Evolutionary conservation across 2,797 vertebrate species (phyloP), one percentile per base, ranked within the genome.

Genomic region (Eulemur albifrons): DNA sequence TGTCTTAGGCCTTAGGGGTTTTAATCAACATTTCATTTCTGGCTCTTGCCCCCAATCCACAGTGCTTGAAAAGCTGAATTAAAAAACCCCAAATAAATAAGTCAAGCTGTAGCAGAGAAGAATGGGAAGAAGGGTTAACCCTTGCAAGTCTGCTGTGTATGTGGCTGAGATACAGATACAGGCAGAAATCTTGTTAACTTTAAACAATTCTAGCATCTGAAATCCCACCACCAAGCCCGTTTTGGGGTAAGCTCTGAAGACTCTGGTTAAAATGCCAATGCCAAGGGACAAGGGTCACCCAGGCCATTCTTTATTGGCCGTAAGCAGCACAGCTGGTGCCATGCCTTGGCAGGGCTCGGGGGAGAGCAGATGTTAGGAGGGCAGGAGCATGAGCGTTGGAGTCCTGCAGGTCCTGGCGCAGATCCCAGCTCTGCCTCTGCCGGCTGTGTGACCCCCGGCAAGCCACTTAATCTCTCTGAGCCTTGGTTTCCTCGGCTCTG

Each of bases 341-440:
- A 27, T 50, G 75, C 32, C 18, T 72, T 50, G 40, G 83, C 75
- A 84, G 83, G 43, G n/a, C 52, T 35, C 7, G 2, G 18, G 92
- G 32, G 70, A 70, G n/a, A 96, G 91, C 88, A 96, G 96, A 59
- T 80, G 61, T 48, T 90, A 32, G 30, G 45, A 32, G 59, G 81
- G 48, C n/a, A 2, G 30, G 52, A 89, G 40, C 15, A 5, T 30
- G 77, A 90, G 67, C 32, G 75, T 67, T 48, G 23, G 70, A 57
- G 85, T 77, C 45, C 73, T 90, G 45, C 43, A 57, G 89, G 23
- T 76, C 61, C 90, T 92, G 89, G 76, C 93, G 80, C 21, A 65
- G 86, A 75, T 77, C 45, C 82, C 69, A 83, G 61, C 50, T 82
- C 77, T 27, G 35, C 70, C 52, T 67, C 84, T 87, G 18, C 88